Base-by-base conservation (phyloP, 2,797 vertebrate genomes). In the Lacerta viridis region DNA sequence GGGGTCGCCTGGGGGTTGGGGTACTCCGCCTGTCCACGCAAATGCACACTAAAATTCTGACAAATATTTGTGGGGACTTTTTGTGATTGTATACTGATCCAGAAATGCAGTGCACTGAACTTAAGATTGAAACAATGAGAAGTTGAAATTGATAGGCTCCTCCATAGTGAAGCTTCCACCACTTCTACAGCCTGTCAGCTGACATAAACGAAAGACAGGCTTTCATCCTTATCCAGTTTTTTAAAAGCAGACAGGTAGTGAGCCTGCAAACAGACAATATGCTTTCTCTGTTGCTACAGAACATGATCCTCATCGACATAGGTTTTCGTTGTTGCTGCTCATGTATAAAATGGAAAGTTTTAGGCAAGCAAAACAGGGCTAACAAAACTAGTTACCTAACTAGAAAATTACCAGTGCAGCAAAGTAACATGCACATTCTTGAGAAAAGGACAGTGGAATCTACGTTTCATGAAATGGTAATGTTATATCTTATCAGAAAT, bases 401-500 rank as follows among this genome's bases (percentile, higher is more conserved):
- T 86, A 87, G 90, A 92, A 82, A 75, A 87, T 15, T 82, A 74
- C 84, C 92, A 89, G 82, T 79, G 46, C 84, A 5, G 5, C 77
- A 89, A 84, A 94, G 82, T 77, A 90, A 89, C 13, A 83, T 0
- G 0, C 18, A 90, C 75, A 74, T 27, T 76, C 76, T 84, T 84
- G 50, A 91, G 85, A 94, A 94, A 90, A 15, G 61, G 88, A 25
- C 61, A 0, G 0, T 10, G 59, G 39, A 43, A 81, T 50, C 85
- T 85, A 88, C 79, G 87, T 92, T 68, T 39, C 90, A 86, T n/a
- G 79, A 46, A 87, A 59, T 85, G 59, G 94, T 90, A 83, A 76
- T 86, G 91, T 93, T 93, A 87, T 89, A 84, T 93, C 88, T 93
- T n/a, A 88, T 75, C 75, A 85, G 69, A 92, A 93, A 92, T 85